These are phyloP conservation scores for Polyommatus iphigenia DNA, from an alignment of 2,888 invertebrate genomes.

Conservation along the genomic window DNA sequence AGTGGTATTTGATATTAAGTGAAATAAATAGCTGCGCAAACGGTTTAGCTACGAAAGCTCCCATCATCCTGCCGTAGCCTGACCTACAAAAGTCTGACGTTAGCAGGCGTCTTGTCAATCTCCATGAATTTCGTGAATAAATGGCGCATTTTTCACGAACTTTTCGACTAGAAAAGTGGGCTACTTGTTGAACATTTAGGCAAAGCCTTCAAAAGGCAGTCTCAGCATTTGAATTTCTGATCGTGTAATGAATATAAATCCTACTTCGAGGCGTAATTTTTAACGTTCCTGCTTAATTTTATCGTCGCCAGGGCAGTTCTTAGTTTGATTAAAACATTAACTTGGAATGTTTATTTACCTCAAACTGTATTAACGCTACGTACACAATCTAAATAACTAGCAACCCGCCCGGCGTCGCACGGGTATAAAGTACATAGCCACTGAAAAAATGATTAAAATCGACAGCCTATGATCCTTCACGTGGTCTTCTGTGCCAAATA, in stretches of 20 bases:
- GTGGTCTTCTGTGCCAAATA: no score
- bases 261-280: constrained; percentile 12
- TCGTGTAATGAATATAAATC: constrained; percentile 17
- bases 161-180: background rate
- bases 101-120: background rate
- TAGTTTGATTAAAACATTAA: constrained; percentile 9
- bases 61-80: background rate
- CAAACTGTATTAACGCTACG: background rate
- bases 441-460: no score
- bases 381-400: background rate
- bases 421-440: no score
- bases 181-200: constrained; percentile 17
- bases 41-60: no score
- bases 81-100: background rate
- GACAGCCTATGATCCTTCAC: no score
- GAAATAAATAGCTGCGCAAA: background rate
- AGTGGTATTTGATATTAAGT: background rate
- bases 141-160: background rate
- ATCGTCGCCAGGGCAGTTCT: background rate
- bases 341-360: background rate
- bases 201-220: background rate
- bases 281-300: constrained; percentile 14
- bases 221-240: constrained; percentile 12
- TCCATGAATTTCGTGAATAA: background rate
- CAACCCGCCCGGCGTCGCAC: no score